Conservation (phyloP, 2,888 invertebrate genomes). For the Lysandra bellargus region DNA sequence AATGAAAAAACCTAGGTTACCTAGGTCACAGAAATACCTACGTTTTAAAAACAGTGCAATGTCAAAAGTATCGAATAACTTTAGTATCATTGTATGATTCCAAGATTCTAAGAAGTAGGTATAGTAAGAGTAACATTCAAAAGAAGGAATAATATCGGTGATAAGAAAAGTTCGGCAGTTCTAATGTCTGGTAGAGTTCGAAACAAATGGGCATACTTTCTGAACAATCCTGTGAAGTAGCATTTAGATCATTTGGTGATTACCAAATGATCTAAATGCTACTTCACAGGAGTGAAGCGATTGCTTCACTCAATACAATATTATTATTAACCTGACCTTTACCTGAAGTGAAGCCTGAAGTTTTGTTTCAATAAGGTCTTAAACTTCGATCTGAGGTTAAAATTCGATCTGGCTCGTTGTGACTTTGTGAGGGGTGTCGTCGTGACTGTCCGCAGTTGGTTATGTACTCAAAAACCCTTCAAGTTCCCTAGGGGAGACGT, state of each 20-base stretch:
- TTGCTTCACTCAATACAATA: background rate
- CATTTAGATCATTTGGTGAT: background rate
- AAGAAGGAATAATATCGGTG: background rate
- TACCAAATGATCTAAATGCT: too few relatives aligned
- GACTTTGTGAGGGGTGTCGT: background rate
- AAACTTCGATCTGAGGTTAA: background rate
- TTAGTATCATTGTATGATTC: background rate
- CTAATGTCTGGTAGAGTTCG: background rate
- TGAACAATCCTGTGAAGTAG: background rate
- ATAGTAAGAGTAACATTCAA: background rate
- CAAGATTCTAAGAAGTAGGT: background rate
- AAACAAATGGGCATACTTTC: background rate
- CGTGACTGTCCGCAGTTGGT: background rate
- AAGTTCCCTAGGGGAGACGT: background rate
- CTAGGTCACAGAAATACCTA: background rate
- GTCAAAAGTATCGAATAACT: background rate
- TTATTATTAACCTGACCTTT: too few relatives aligned
- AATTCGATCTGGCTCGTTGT: background rate
- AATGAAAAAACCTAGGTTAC: conserved; percentile 7
- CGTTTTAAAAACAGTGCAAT: background rate
- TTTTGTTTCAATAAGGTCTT: background rate
- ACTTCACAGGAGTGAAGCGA: too few relatives aligned
- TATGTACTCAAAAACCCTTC: background rate
- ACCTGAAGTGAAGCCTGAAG: background rate
- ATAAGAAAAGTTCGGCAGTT: background rate